phyloP scores from a whole-genome alignment of 2,113 vertebrate genomes.

The Coregonus clupeaformis region DNA sequence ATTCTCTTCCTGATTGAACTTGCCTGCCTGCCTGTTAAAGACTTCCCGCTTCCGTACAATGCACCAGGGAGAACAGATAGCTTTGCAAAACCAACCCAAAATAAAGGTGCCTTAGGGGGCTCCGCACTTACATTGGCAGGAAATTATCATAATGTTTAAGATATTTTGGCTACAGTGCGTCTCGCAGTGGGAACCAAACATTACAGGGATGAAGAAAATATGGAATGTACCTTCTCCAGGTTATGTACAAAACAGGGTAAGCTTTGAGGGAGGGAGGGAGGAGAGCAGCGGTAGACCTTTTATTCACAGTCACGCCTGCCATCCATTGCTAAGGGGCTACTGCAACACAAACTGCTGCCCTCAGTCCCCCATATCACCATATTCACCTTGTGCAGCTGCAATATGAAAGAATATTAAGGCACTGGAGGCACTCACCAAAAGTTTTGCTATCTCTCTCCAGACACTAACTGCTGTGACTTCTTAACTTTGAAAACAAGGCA shows the following conservation, averaged over 20 bases:
- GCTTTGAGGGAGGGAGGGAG: slow-evolving; percentile 8
- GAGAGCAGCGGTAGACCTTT: not conserved
- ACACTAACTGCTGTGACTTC: slow-evolving; percentile 29
- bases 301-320: not conserved
- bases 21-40: slow-evolving; percentile 39
- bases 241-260: slow-evolving; percentile 11
- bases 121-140: slow-evolving; percentile 37
- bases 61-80: slow-evolving; percentile 21
- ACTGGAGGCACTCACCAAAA: slow-evolving; percentile 24
- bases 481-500: slow-evolving; percentile 48
- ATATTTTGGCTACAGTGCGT: slow-evolving; percentile 36
- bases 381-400: slow-evolving; percentile 29
- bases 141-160: slow-evolving; percentile 57
- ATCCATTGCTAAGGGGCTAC: not conserved
- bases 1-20: slow-evolving; percentile 65
- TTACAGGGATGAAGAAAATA: slow-evolving; percentile 54
- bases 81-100: slow-evolving; percentile 34
- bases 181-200: slow-evolving; percentile 27
- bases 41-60: not conserved
- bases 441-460: slow-evolving; percentile 35
- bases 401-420: slow-evolving; percentile 32
- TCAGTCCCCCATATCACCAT: slow-evolving; percentile 17
- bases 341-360: slow-evolving; percentile 18
- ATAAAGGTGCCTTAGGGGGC: slow-evolving; percentile 38
- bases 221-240: slow-evolving; percentile 37